phyloP scores from a whole-genome alignment of 2,888 invertebrate genomes.

The Lobophora halterata region DNA sequence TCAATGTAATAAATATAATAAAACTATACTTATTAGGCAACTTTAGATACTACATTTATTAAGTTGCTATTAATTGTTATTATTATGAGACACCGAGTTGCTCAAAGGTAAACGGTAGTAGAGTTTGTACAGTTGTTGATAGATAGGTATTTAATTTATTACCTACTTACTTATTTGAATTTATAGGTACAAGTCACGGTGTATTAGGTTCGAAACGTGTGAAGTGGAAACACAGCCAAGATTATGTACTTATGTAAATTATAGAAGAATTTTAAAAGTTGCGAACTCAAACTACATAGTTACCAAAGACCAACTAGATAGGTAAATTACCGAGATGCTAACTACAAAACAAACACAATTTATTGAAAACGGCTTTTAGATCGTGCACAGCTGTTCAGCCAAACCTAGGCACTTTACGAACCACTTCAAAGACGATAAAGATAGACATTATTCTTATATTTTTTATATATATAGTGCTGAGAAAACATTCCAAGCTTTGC shows the following conservation, averaged over 20 bases:
- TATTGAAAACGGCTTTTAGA: conserved; percentile 14
- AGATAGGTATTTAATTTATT: not conserved
- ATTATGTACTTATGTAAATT: too few relatives aligned
- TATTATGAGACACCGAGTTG: not conserved
- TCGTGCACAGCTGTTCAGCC: conserved; percentile 24
- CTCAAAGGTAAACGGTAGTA: not conserved
- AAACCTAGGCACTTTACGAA: conserved; percentile 47
- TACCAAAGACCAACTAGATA: too few relatives aligned
- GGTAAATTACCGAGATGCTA: conserved; percentile 32
- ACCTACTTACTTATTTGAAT: too few relatives aligned
- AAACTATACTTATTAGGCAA: too few relatives aligned
- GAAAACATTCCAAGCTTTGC: too few relatives aligned
- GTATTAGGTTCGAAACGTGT: conserved; percentile 27
- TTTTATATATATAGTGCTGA: conserved; percentile 24
- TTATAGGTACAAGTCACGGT: not conserved
- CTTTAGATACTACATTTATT: too few relatives aligned
- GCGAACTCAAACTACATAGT: too few relatives aligned
- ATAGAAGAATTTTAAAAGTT: too few relatives aligned
- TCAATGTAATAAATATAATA: too few relatives aligned
- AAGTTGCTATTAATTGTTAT: not conserved
- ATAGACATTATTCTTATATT: conserved; percentile 28
- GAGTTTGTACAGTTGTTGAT: conserved; percentile 11
- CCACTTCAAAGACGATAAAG: conserved; percentile 41
- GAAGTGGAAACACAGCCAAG: conserved; percentile 36
- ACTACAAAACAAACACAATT: conserved; percentile 34